Percentiles rank a stretch among this genome's conserved stretches.
These are phyloP conservation scores for Cataglyphis cursor DNA, from an alignment of 2,888 invertebrate genomes.

Conservation along the genomic window DNA sequence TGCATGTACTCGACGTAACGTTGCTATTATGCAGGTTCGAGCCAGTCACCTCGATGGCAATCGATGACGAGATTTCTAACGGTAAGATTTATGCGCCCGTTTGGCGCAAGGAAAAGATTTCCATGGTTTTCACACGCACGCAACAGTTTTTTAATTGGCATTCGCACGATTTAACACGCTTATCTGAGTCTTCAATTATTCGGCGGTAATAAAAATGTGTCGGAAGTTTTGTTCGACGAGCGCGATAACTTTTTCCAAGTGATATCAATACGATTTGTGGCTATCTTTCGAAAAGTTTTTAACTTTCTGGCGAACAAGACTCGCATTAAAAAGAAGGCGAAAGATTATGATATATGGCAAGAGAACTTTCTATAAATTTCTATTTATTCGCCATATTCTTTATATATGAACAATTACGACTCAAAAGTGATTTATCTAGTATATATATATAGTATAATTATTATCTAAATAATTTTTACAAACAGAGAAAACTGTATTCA, in stretches of 20 bases:
- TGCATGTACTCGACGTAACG: neutral
- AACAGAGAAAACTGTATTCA: neutral
- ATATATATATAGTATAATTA: too few species aligned
- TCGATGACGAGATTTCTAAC: slow-evolving; percentile 58
- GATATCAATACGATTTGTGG: slow-evolving; percentile 1
- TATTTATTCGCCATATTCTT: neutral
- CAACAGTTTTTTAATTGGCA: slow-evolving; percentile 51
- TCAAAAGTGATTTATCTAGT: neutral
- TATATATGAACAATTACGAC: neutral
- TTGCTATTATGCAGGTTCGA: slow-evolving; percentile 32
- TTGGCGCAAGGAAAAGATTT: slow-evolving; percentile 26
- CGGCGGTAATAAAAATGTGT: slow-evolving; percentile 39
- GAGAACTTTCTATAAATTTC: slow-evolving; percentile 6
- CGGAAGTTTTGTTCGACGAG: slow-evolving; percentile 14
- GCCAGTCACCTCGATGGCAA: slow-evolving; percentile 55
- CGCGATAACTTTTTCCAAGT: slow-evolving; percentile 21
- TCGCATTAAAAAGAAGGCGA: neutral
- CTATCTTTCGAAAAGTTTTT: neutral
- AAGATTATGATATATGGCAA: neutral
- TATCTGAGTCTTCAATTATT: slow-evolving; percentile 1
- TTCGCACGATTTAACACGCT: slow-evolving; percentile 42
- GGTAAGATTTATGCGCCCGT: slow-evolving; percentile 44
- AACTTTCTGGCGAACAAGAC: neutral
- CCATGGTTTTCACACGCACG: slow-evolving; percentile 49
- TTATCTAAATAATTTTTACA: slow-evolving; percentile 15